Percentiles rank a stretch among this genome's conserved stretches.
These are phyloP conservation scores for Arctia plantaginis DNA, from an alignment of 2,888 invertebrate genomes.

Conservation along the genomic window DNA sequence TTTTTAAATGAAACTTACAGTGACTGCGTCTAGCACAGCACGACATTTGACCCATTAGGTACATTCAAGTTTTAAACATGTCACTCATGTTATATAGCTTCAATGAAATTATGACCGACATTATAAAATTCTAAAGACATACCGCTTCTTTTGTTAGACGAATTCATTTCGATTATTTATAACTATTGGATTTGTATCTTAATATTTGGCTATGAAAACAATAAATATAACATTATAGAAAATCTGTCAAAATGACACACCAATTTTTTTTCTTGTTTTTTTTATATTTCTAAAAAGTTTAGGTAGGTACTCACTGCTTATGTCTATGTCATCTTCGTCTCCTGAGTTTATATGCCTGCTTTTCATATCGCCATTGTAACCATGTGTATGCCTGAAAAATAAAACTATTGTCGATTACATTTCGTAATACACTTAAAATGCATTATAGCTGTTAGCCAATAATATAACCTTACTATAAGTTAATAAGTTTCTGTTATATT, in stretches of 20 bases:
- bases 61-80: not conserved
- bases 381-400: slow-evolving; percentile 76
- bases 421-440: not conserved
- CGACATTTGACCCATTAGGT: slow-evolving; percentile 15
- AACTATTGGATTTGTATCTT: slow-evolving; percentile 7
- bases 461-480: not conserved
- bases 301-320: slow-evolving; percentile 77
- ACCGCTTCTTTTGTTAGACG: slow-evolving; percentile 30
- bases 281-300: slow-evolving; percentile 3
- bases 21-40: slow-evolving; percentile 5
- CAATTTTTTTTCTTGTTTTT: not conserved
- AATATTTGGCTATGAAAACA: slow-evolving; percentile 23
- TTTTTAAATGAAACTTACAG: not conserved
- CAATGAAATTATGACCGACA: not conserved
- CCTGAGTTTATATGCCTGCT: slow-evolving; percentile 79
- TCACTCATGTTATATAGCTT: not conserved
- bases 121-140: slow-evolving; percentile 30
- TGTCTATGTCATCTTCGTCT: slow-evolving; percentile 84
- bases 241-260: slow-evolving; percentile 18
- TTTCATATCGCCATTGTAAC: slow-evolving; percentile 84
- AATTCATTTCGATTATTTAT: slow-evolving; percentile 25
- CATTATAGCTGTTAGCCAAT: not conserved
- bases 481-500: not conserved
- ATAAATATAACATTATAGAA: slow-evolving; percentile 29
- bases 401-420: not conserved